Percentiles rank a stretch among this genome's conserved stretches.
phyloP scores from a whole-genome alignment of 1,140 invertebrate genomes.

The Meloidogyne chitwoodi region DNA sequence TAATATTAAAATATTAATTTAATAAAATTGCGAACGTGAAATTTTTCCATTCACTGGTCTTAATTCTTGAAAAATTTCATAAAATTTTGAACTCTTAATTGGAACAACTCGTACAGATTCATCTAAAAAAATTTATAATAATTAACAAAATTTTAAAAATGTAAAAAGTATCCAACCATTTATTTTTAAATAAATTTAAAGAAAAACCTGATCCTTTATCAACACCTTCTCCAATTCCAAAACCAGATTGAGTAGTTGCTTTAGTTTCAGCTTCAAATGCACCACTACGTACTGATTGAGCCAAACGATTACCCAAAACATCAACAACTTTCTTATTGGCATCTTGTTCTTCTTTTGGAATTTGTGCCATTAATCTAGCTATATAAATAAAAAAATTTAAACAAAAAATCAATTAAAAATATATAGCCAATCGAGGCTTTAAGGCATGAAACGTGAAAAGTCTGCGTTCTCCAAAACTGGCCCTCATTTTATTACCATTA shows the following conservation, averaged over 20 bases:
- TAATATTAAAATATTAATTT: neutral
- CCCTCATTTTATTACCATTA: slow-evolving; percentile 91
- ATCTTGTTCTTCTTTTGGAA: slow-evolving; percentile 57
- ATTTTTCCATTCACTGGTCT: slow-evolving; percentile 88
- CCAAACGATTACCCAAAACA: slow-evolving; percentile 11
- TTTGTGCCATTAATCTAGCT: slow-evolving; percentile 58
- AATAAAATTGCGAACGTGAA: slow-evolving; percentile 70
- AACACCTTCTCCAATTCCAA: slow-evolving; percentile 88
- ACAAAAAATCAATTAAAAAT: neutral
- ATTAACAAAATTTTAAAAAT: too few species aligned
- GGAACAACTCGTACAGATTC: slow-evolving; percentile 94
- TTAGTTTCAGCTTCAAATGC: slow-evolving; percentile 85
- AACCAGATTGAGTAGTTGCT: slow-evolving; percentile 86
- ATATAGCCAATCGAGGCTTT: slow-evolving; percentile 72
- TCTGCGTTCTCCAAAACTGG: slow-evolving; percentile 79
- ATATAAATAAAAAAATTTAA: slow-evolving; percentile 17
- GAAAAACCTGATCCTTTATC: slow-evolving; percentile 74
- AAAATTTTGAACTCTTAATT: slow-evolving; percentile 80
- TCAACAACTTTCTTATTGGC: slow-evolving; percentile 25
- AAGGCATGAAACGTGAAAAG: slow-evolving; percentile 88
- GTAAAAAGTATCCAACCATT: too few species aligned
- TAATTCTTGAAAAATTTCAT: slow-evolving; percentile 79
- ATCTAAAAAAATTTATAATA: slow-evolving; percentile 62
- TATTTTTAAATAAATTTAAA: too few species aligned
- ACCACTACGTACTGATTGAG: slow-evolving; percentile 67